Evolutionary conservation across 1,140 invertebrate genomes (phyloP), one percentile per base, ranked within the genome.

Genomic region (Pseudoatta argentina): DNA sequence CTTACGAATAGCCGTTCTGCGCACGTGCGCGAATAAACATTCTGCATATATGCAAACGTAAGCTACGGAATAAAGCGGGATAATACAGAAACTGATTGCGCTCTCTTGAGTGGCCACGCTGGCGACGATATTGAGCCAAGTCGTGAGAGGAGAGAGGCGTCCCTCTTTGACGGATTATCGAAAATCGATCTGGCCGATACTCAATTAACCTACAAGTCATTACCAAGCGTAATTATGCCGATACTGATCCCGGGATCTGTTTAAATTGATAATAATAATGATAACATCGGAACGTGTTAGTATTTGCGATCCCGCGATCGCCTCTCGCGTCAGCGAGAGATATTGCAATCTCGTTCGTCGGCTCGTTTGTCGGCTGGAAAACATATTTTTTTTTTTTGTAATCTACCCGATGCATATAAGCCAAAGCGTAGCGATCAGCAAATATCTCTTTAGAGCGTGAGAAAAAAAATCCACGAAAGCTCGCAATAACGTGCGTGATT

Each of bases 91-190:
- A 79, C 63, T 72, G 79, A 88, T 87, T 81, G 71, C 76, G 24
- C 63, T 16, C 44, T 57, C 79, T 85, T 67, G 86, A 72, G 55
- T 67, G 34, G 75, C 69, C 69, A 67, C 44, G 53, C 34, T 39
- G 57, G 16, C 75, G 66, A 73, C 64, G 86, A 66, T 87, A 79
- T 76, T 81, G 71, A 34, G 48, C n/a, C 71, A 61, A 55, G 72
- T 14, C 8, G 18, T 8, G 4, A 51, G 48, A 12, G 14, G 34
- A 8, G 64, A 3, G 34, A n/a, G 16, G 51, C 55, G 34, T 10
- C 34, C 69, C 89, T 87, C 86, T 90, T 90, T 90, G 89, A 90
- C 86, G 89, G 88, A 90, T 90, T 90, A 90, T 90, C 81, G 89
- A 90, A 90, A 90, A 90, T 85, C 89, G 89, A 90, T 90, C 79